Base-by-base conservation (phyloP, 2,888 invertebrate genomes). In the Diabrotica balteata region DNA sequence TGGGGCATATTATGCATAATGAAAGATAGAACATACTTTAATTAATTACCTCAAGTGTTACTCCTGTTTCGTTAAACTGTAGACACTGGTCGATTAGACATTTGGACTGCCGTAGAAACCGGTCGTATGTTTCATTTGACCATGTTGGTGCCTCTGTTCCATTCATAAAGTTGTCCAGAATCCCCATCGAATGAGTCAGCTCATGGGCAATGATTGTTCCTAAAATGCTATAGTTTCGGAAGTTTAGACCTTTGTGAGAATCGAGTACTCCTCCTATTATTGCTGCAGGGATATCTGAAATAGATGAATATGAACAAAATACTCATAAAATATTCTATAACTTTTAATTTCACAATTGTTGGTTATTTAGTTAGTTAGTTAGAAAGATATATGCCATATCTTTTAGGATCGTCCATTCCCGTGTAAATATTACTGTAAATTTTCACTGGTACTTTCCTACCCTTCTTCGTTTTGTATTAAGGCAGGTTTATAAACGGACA, bases 131-230 rank as follows among this genome's bases (percentile, higher is more conserved):
- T 9, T 67, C 57, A 9, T 74, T 71, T 7, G 74, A 73, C 78
- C 77, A 77, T 55, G 66, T 64, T 8, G 61, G 60, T 6, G 57
- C 49, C n/a, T 66, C 49, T 47, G 61, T 59, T 11, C 57, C 59
- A 10, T 60, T 45, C 22, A 66, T 44, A 0, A 59, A 59, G 7
- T 45, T 63, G 8, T 67, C 66, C 42, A 67, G n/a, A 11, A 72
- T 62, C 79, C 67, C 70, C 54, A 78, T 73, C 8, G 74, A 75
- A 46, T 79, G 79, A 2, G 75, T 73, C 8, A 80, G 59, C 72
- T 80, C 80, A 69, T 81, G 81, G 8, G 79, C 81, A 55, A 81
- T 77, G 44, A 80, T 76, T 22, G 74, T 75, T 7, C 81, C 81
- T 43, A 81, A 51, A 7, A 76, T 70, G 10, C 78, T 80, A 64